phyloP scores from a whole-genome alignment of 2,888 invertebrate species.

The Tholera decimalis region DNA sequence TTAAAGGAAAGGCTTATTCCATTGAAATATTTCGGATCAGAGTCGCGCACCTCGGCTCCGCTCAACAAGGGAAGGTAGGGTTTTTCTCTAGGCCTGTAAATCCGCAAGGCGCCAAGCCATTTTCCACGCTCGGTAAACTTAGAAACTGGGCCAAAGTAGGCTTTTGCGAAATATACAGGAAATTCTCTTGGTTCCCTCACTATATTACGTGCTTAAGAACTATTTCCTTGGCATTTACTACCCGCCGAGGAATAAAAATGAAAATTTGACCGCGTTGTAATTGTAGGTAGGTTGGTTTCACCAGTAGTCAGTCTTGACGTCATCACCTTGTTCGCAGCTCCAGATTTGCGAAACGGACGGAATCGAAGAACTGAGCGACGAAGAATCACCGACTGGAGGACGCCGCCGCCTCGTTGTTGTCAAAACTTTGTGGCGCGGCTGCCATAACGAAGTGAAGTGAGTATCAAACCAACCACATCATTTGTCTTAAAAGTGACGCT shows the following conservation, averaged over 20 bases:
- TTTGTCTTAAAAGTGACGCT: not conserved
- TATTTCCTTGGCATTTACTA: slow-evolving; percentile 79
- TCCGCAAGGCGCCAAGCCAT: slow-evolving; percentile 85
- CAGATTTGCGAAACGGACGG: slow-evolving; percentile 95
- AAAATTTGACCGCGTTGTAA: slow-evolving; percentile 73
- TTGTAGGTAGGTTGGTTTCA: slow-evolving; percentile 25
- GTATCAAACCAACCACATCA: slow-evolving; percentile 56
- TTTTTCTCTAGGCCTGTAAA: slow-evolving; percentile 82
- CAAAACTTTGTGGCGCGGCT: slow-evolving; percentile 94
- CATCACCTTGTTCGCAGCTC: slow-evolving; percentile 85
- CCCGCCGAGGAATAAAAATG: slow-evolving; percentile 82
- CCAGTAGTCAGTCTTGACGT: not conserved
- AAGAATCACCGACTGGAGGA: slow-evolving; percentile 92
- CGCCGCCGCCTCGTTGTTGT: slow-evolving; percentile 94
- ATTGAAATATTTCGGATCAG: slow-evolving; percentile 58
- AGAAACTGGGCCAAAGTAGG: slow-evolving; percentile 89
- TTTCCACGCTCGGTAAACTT: slow-evolving; percentile 88
- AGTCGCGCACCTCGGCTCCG: slow-evolving; percentile 52
- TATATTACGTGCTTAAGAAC: slow-evolving; percentile 87
- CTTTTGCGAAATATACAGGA: slow-evolving; percentile 86
- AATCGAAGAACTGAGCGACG: slow-evolving; percentile 93
- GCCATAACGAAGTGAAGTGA: slow-evolving; percentile 93
- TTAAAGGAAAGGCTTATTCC: slow-evolving; percentile 33
- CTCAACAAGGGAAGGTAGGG: slow-evolving; percentile 65
- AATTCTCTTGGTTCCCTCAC: slow-evolving; percentile 78